phyloP scores from a whole-genome alignment of 1,140 invertebrate genomes.

The Calephelis nemesis region DNA sequence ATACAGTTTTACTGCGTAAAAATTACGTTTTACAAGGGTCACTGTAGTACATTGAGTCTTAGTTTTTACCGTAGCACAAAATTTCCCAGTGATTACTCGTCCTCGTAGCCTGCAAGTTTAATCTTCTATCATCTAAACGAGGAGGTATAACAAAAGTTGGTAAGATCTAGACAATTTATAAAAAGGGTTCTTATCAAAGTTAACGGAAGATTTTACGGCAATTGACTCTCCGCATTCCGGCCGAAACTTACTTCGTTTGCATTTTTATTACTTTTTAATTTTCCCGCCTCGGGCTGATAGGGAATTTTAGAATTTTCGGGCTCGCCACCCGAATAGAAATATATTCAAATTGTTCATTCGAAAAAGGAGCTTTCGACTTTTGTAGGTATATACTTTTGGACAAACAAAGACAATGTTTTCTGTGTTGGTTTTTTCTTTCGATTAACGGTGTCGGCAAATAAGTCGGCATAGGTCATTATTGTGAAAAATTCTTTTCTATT shows the following conservation, averaged over 20 bases:
- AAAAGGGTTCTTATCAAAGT: conserved; percentile 29
- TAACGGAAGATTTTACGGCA: conserved; percentile 27
- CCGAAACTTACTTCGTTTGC: conserved; percentile 32
- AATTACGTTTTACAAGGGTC: no score
- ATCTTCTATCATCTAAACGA: background rate
- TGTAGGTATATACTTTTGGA: background rate
- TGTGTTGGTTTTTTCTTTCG: background rate
- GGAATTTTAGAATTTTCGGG: conserved; percentile 19
- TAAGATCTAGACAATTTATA: conserved; percentile 19
- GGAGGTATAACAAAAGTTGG: conserved; percentile 20
- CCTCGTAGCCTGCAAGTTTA: no score
- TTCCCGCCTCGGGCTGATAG: conserved; percentile 23
- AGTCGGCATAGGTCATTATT: no score
- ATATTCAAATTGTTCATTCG: conserved; percentile 10
- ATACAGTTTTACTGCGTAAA: no score
- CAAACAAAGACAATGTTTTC: background rate
- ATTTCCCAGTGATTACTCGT: no score
- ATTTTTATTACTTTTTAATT: conserved; percentile 35
- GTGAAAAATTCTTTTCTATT: no score
- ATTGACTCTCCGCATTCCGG: conserved; percentile 25
- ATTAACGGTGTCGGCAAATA: no score
- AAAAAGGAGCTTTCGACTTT: background rate
- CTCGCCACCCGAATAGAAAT: background rate
- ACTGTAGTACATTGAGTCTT: no score
- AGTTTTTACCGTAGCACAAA: no score